phyloP scores from a whole-genome alignment of 2,797 vertebrate species.

The Gallirallus australis region DNA sequence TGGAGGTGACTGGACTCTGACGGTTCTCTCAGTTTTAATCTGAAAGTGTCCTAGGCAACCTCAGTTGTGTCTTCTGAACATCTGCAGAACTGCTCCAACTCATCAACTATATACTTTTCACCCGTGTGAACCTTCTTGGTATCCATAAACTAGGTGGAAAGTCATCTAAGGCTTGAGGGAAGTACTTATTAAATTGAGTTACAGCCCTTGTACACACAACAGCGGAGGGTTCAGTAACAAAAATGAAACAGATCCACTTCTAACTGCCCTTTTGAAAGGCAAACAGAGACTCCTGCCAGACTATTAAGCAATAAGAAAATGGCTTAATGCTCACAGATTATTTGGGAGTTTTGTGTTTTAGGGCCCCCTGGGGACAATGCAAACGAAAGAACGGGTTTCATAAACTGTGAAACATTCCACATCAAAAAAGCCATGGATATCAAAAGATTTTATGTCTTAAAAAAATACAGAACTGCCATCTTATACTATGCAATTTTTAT shows the following conservation, averaged over 20 bases:
- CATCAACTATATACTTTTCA: neutral
- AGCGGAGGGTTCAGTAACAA: neutral
- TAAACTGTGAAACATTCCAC: neutral
- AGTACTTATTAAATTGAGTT: neutral
- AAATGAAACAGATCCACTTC: neutral
- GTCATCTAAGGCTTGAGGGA: neutral
- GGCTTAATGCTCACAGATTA: neutral
- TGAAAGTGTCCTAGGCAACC: neutral
- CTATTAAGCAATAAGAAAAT: neutral
- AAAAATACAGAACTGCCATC: neutral
- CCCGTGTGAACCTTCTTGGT: fast-evolving
- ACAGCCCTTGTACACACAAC: neutral
- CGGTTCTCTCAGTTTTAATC: neutral
- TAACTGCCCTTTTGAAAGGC: neutral
- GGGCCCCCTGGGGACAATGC: neutral
- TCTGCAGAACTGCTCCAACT: neutral
- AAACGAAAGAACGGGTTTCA: neutral
- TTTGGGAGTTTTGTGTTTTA: neutral
- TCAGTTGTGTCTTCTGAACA: neutral
- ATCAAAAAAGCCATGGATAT: neutral
- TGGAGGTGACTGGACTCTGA: neutral
- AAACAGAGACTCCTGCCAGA: neutral
- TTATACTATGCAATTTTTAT: neutral
- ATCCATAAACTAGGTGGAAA: neutral
- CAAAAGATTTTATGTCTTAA: neutral